phyloP scores from a whole-genome alignment of 2,113 vertebrate species.

The Mirounga angustirostris region DNA sequence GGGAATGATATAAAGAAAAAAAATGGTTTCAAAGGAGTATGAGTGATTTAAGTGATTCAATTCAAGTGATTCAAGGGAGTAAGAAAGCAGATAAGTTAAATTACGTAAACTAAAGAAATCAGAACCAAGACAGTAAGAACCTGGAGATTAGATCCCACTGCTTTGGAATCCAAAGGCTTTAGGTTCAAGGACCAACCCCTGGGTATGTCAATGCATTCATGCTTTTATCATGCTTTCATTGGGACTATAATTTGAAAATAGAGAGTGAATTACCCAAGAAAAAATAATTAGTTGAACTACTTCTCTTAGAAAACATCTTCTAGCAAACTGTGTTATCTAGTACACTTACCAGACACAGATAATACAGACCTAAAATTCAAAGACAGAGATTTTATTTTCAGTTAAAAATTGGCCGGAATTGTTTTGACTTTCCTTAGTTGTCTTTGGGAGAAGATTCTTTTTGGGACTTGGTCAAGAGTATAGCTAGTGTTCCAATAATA shows the following conservation, averaged over 20 bases:
- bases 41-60: conserved; percentile 56
- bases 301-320: conserved; percentile 71
- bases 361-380: neutral
- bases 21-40: neutral
- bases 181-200: neutral
- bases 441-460: neutral
- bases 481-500: neutral
- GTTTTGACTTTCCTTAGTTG: neutral
- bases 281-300: conserved; percentile 64
- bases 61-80: neutral
- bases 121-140: neutral
- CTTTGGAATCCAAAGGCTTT: neutral
- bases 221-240: conserved; percentile 38
- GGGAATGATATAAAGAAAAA: neutral
- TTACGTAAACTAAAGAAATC: neutral
- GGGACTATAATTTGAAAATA: conserved; percentile 66
- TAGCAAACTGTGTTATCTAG: conserved; percentile 66
- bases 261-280: conserved; percentile 56
- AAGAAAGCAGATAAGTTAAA: conserved; percentile 63
- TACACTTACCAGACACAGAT: neutral
- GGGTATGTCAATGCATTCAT: neutral
- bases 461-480: neutral
- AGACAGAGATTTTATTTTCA: neutral
- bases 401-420: neutral
- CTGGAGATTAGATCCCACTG: neutral